Percentiles rank a stretch among this genome's conserved stretches.
phyloP scores from a whole-genome alignment of 2,888 invertebrate genomes.

The Drosophila mercatorum region DNA sequence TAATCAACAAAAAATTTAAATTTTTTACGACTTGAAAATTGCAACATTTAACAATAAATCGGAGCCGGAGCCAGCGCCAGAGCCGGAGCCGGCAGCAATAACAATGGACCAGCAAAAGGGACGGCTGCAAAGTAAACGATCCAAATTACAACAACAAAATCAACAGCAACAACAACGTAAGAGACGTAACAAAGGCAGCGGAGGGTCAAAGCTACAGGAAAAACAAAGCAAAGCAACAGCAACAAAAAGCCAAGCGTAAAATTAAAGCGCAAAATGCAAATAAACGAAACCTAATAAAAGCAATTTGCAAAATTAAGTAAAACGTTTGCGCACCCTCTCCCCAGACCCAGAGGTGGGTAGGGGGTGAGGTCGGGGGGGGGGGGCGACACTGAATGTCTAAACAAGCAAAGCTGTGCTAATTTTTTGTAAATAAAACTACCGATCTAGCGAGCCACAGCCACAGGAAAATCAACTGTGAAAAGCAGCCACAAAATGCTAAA shows the following conservation, averaged over 20 bases:
- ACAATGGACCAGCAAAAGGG: conserved; percentile 16
- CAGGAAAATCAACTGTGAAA: conserved; percentile 77
- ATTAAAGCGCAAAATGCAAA: conserved; percentile 81
- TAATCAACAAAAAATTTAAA: conserved; percentile 45
- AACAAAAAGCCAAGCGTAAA: conserved; percentile 56
- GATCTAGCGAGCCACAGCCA: conserved; percentile 63
- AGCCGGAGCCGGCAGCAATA: conserved; percentile 14
- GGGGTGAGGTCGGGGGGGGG: conserved; percentile 2
- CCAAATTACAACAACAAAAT: conserved; percentile 44
- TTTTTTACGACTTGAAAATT: conserved; percentile 73
- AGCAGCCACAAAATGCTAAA: conserved; percentile 41
- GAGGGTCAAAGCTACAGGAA: conserved; percentile 49
- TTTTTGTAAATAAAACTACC: conserved; percentile 82
- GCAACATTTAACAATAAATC: conserved; percentile 70
- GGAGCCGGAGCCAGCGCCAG: neutral
- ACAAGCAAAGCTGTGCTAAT: conserved; percentile 81
- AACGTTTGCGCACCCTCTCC: conserved; percentile 56
- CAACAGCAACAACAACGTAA: neutral
- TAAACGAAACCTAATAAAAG: conserved; percentile 81
- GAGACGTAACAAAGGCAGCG: conserved; percentile 64
- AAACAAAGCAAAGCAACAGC: neutral
- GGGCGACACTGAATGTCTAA: conserved; percentile 35
- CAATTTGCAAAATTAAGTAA: conserved; percentile 78
- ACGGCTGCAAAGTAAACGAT: conserved; percentile 36
- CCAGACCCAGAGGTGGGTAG: neutral